These are phyloP conservation scores for Rotaria macrura DNA, from an alignment of 2,888 invertebrate genomes.

Conservation along the genomic window DNA sequence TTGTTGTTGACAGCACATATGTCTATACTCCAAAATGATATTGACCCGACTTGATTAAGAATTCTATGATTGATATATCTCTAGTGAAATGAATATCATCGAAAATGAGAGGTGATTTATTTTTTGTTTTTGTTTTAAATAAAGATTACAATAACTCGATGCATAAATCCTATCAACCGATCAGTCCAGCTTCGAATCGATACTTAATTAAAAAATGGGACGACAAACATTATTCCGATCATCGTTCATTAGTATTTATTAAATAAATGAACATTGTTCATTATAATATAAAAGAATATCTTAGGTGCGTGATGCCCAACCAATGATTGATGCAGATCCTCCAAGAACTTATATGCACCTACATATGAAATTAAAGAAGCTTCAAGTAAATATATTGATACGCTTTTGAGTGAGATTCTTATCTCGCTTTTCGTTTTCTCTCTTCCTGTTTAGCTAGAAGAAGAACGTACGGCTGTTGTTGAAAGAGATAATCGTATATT, in stretches of 20 bases:
- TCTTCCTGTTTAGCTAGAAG: slow-evolving; percentile 40
- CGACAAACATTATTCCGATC: slow-evolving; percentile 45
- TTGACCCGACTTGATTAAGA: background rate
- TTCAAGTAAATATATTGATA: slow-evolving; percentile 34
- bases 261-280: slow-evolving; percentile 34
- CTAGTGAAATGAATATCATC: background rate
- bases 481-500: slow-evolving; percentile 49
- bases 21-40: no score
- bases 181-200: slow-evolving; percentile 46
- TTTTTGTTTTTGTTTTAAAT: background rate
- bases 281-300: slow-evolving; percentile 35
- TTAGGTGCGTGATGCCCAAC: slow-evolving; percentile 41
- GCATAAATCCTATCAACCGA: slow-evolving; percentile 41
- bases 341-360: slow-evolving; percentile 41
- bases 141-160: background rate
- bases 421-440: background rate
- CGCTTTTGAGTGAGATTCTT: no score
- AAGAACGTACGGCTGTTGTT: slow-evolving; percentile 47
- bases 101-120: background rate
- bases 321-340: slow-evolving; percentile 39
- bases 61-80: background rate
- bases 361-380: slow-evolving; percentile 41
- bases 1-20: background rate
- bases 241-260: slow-evolving; percentile 42
- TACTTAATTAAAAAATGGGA: slow-evolving; percentile 48